Percentiles rank a stretch among this genome's conserved stretches.
Evolutionary conservation across 2,113 vertebrate genomes (phyloP).

Genomic region (Shinisaurus crocodilurus): DNA sequence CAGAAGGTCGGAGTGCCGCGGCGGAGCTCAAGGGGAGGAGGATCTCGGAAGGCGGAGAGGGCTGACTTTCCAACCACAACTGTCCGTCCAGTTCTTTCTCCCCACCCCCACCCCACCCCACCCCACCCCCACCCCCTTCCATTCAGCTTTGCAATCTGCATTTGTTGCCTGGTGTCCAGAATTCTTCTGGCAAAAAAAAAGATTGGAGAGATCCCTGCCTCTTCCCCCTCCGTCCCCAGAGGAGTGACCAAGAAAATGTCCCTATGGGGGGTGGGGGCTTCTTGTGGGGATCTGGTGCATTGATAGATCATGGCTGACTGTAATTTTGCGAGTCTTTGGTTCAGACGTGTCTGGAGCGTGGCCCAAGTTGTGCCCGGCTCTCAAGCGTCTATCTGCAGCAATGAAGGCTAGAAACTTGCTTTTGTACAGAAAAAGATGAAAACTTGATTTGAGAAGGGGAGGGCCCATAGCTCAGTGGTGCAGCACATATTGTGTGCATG

Average conservation of each 20-base stretch:
- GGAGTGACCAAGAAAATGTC: background rate
- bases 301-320: background rate
- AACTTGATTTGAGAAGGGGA: background rate
- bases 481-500: no score
- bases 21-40: slow-evolving; percentile 15
- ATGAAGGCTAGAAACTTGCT: background rate
- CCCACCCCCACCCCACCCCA: no score
- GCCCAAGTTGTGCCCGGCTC: no score
- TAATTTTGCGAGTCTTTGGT: background rate
- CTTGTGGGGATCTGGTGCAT: background rate
- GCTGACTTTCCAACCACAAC: background rate
- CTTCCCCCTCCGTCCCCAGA: background rate
- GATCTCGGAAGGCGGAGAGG: background rate
- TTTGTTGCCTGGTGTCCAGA: slow-evolving; percentile 45
- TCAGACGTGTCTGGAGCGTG: background rate
- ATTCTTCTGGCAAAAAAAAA: slow-evolving; percentile 34
- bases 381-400: background rate
- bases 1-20: background rate
- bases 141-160: slow-evolving; percentile 36
- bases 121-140: no score
- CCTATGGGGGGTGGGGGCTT: background rate
- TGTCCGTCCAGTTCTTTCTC: slow-evolving; percentile 36
- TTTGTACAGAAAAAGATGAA: background rate
- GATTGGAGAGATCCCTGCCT: slow-evolving; percentile 37
- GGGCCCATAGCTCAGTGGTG: no score